Evolutionary conservation across 2,797 vertebrate species (phyloP), one percentile per base, ranked within the genome.

Genomic region (Cirrhinus mrigala): DNA sequence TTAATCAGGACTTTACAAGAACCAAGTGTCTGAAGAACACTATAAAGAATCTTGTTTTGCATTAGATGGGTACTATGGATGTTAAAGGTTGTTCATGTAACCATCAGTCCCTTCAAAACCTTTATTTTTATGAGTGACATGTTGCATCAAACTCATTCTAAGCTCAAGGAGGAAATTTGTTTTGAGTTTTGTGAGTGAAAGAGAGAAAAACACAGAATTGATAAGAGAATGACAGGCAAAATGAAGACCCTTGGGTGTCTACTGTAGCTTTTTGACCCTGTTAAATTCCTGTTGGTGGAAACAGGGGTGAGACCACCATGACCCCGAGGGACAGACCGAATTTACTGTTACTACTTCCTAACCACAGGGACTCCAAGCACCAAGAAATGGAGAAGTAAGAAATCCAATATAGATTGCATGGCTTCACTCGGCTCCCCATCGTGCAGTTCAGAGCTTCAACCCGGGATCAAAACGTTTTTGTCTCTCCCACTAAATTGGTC

Each of bases 351-450:
- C 90, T 91, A 94, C 94, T 95, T 95, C 92, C 94, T 94, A 92
- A 92, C 94, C 58, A 91, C 91, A 91, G 95, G 95, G 92, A 92
- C 91, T 91, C 91, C 83, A 83, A 92, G 92, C 76, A 92, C 93
- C 94, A 91, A 91, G 91, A 92, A 93, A 94, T 92, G 91, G 94
- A 92, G 94, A 92, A 94, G 93, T 93, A 95, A 94, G 94, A 95
- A 96, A 96, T 96, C 95, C 95, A 95, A 95, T 96, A 95, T 94
- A 95, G 95, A 96, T 96, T 95, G 94, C 93, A 94, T 94, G 92
- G 93, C 94, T 94, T 91, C 87, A 92, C 89, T 93, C 91, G 91
- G 93, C 93, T 74, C 82, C 95, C 93, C 91, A 92, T 94, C 90
- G 94, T 89, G 94, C 91, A 87, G 91, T 92, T 93, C 93, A 95